Conservation (phyloP, 2,113 vertebrate genomes). For the Nipponia nippon region DNA sequence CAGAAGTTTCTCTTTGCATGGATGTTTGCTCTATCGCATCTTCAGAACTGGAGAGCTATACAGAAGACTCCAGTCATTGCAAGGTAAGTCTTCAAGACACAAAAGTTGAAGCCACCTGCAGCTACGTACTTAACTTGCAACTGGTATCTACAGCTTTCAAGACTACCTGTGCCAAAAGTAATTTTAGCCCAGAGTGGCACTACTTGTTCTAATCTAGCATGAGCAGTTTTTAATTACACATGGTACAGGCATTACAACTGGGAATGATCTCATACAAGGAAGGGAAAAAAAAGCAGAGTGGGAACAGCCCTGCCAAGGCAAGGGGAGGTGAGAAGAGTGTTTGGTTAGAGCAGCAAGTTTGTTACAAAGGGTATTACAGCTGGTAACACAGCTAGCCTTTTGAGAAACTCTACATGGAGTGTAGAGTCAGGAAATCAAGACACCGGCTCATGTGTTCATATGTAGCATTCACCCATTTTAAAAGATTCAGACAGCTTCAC, state of each 20-base stretch:
- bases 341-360: background rate
- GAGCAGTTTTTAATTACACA: background rate
- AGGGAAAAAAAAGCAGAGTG: background rate
- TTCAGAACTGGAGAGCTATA: background rate
- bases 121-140: background rate
- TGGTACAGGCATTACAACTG: background rate
- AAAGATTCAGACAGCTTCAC: background rate
- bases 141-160: background rate
- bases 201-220: background rate
- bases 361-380: background rate
- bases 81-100: background rate
- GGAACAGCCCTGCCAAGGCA: background rate
- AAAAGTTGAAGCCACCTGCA: background rate
- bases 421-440: background rate
- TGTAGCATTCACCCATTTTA: fast-evolving
- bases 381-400: background rate
- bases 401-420: background rate
- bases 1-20: background rate
- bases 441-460: background rate
- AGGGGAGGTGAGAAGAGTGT: background rate
- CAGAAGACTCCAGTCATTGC: background rate
- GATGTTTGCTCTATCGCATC: fast-evolving
- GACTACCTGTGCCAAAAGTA: background rate
- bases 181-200: background rate
- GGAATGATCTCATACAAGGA: background rate